phyloP scores from a whole-genome alignment of 2,797 vertebrate genomes.

The Poeciliopsis turneri region DNA sequence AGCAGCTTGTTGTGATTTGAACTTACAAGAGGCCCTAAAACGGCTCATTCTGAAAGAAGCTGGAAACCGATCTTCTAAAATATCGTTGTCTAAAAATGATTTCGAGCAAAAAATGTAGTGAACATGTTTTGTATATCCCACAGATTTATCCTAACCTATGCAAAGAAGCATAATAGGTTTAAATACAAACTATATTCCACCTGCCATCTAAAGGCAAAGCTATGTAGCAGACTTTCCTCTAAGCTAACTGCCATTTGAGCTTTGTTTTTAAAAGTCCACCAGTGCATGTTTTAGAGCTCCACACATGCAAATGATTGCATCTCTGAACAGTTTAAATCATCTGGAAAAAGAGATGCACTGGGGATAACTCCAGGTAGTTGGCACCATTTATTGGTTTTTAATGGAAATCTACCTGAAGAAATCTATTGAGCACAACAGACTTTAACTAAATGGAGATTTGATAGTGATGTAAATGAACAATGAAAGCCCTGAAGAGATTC shows the following conservation, averaged over 20 bases:
- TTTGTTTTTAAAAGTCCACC: conserved; percentile 6
- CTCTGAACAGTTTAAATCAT: conserved; percentile 5
- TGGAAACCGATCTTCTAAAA: too few species aligned
- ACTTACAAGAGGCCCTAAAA: too few species aligned
- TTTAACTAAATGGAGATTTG: not conserved
- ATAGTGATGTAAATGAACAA: not conserved
- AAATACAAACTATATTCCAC: not conserved
- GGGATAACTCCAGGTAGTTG: not conserved
- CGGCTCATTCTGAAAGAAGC: too few species aligned
- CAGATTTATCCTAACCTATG: too few species aligned
- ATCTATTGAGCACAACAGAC: not conserved
- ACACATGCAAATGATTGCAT: conserved; percentile 6
- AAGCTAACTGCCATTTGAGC: not conserved
- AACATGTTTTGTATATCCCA: too few species aligned
- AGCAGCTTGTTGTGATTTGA: too few species aligned
- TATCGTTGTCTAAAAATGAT: too few species aligned
- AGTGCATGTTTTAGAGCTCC: not conserved
- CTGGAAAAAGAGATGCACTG: not conserved
- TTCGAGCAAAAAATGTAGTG: too few species aligned
- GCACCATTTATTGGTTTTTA: not conserved
- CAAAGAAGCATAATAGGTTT: too few species aligned
- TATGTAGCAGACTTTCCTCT: not conserved
- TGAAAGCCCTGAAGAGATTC: not conserved
- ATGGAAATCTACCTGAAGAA: not conserved
- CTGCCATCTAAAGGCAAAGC: not conserved